Evolutionary conservation across 2,888 invertebrate species (phyloP), one percentile per base, ranked within the genome.

Genomic region (Steinernema hermaphroditum): DNA sequence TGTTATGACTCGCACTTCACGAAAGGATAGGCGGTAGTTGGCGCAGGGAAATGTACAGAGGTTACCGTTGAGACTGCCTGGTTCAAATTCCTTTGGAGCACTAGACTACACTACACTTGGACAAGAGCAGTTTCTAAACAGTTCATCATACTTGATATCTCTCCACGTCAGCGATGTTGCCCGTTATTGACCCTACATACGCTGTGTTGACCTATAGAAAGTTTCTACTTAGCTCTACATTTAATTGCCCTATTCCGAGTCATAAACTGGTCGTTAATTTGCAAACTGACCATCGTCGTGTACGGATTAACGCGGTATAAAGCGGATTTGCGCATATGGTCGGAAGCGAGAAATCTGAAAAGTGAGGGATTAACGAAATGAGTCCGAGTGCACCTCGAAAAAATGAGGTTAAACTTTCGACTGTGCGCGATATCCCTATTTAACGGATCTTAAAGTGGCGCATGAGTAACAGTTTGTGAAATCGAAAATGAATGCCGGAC

Each of bases 181-280:
- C 12, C 4, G 4, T 37, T 37, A 12, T 37, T 37, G 37, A 37
- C 37, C 12, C 37, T n/a, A n/a, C n/a, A n/a, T n/a, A n/a, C n/a
- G n/a, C n/a, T n/a, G n/a, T n/a, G 37, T 4, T 37, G 37, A 37
- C 37, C 6, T 37, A 12, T 37, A 37, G 4, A 12, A 37, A 37
- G 6, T 37, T 37, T 37, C 12, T 12, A 37, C 12, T 37, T 37
- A 12, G 12, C 37, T 4, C 12, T 37, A 8, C 37, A 12, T 37
- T 37, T 37, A 37, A 37, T 37, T 37, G 37, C 37, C 37, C 37
- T 37, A 8, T 37, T 37, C 37, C 37, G 32, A 62, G 14, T 62
- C 62, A 32, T 62, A 62, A 62, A 62, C 62, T 34, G 16, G 62
- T 62, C 29, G 27, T 9, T 62, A 62, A 62, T 62, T 62, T 62